Base-by-base conservation (phyloP, 1,140 invertebrate genomes). In the Zophobas morio region DNA sequence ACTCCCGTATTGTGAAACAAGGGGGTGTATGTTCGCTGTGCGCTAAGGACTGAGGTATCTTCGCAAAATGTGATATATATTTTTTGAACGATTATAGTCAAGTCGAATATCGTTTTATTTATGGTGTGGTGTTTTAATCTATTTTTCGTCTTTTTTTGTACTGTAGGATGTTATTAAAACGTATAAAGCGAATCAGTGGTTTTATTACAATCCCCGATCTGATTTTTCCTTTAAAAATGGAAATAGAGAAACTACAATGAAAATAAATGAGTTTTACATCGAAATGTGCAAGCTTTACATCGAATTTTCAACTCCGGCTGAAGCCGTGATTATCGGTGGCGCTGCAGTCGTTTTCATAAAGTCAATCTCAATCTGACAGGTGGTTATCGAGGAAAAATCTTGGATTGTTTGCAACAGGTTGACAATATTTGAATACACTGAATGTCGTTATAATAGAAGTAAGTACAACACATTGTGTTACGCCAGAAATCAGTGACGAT, bases 361-460 rank as follows among this genome's bases (percentile, higher is more conserved):
- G 49, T 51, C n/a, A 20, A 20, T 20, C 20, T 20, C 60, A 54
- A 73, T 73, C 71, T 73, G 71, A 73, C 71, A 73, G 71, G 71
- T 73, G 71, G 71, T 73, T 73, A 54, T 53, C 32, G 32, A 34
- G 35, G 70, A 46, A 42, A 35, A 39, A 37, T 39, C 33, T 33
- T 34, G 51, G n/a, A 46, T 66, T 66, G 60, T 73, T 73, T 73
- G 71, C 71, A 73, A 73, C 71, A 73, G 71, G 71, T 73, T 73
- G 71, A 73, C 54, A 33, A 36, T 36, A 40, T 34, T 8, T 39
- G 8, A 20, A 47, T 1, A 39, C 20, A 32, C 54, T 54, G 49
- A 53, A 72, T 54, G 51, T 6, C 42, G 60, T 40, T 66, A n/a
- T 20, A 66, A 40, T 66, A 66, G 34, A 66, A 39, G 60, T 66